phyloP scores from a whole-genome alignment of 2,797 vertebrate species.

The Oreortyx pictus region DNA sequence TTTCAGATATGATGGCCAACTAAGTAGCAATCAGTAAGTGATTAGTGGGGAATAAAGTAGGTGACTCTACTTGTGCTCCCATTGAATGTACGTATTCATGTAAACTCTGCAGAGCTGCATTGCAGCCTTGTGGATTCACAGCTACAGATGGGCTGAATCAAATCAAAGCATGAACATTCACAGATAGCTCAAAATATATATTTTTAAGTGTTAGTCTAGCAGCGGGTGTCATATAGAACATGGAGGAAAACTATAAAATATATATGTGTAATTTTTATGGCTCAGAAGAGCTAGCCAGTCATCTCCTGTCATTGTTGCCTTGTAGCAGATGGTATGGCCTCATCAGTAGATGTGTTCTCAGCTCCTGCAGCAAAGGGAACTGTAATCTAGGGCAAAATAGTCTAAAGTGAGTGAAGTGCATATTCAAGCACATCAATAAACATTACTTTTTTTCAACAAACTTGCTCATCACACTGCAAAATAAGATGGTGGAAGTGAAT shows the following conservation, averaged over 20 bases:
- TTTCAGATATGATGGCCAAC: not conserved
- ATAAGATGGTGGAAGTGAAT: not conserved
- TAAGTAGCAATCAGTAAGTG: not conserved
- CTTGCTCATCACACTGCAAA: accelerated
- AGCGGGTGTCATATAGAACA: not conserved
- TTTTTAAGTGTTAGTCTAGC: not conserved
- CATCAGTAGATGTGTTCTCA: not conserved
- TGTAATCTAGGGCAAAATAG: constrained; percentile 24
- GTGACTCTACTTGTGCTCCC: not conserved
- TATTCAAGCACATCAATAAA: constrained; percentile 19
- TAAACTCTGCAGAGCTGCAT: not conserved
- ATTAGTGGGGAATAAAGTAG: not conserved
- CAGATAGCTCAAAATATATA: not conserved
- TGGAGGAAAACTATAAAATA: not conserved
- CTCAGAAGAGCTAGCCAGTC: constrained; percentile 20
- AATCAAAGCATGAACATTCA: not conserved
- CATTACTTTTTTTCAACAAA: not conserved
- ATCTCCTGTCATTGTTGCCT: constrained; percentile 6
- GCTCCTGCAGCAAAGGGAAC: constrained; percentile 44
- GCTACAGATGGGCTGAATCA: not conserved
- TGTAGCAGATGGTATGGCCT: not conserved
- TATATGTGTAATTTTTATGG: constrained; percentile 28
- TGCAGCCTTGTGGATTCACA: not conserved
- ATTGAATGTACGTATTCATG: not conserved
- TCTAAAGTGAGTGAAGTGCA: not conserved